Evolutionary conservation across 2,888 invertebrate species (phyloP).

Genomic region (Tetragonisca angustula): DNA sequence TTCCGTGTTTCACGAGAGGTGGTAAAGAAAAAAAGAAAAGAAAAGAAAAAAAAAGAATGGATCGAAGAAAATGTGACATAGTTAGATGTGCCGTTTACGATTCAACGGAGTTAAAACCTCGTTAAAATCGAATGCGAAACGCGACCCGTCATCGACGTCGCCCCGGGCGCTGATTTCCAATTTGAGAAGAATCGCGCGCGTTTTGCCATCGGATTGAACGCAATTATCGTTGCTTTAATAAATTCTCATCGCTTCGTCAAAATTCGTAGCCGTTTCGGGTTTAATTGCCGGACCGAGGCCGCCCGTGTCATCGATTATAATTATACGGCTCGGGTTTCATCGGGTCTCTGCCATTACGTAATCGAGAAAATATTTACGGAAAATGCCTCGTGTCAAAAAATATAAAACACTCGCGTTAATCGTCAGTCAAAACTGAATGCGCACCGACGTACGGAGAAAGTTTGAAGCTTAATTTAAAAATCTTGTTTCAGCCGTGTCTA

Average conservation of each 20-base stretch:
- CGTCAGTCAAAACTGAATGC: not conserved
- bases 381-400: too few species aligned
- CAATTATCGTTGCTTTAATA: slow-evolving; percentile 38
- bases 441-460: not conserved
- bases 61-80: slow-evolving; percentile 10
- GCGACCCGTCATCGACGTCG: not conserved
- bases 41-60: not conserved
- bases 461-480: not conserved
- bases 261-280: slow-evolving; percentile 10
- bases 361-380: not conserved
- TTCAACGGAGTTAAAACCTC: slow-evolving; percentile 27
- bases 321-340: not conserved
- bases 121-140: slow-evolving; percentile 35
- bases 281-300: not conserved
- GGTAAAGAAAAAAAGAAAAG: too few species aligned
- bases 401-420: not conserved
- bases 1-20: not conserved
- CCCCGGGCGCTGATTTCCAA: slow-evolving; percentile 24
- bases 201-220: not conserved
- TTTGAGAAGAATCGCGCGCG: slow-evolving; percentile 7
- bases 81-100: slow-evolving; percentile 28
- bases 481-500: not conserved
- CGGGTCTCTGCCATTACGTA: not conserved
- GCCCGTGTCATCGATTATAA: slow-evolving; percentile 36
- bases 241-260: slow-evolving; percentile 33